Percentiles rank a stretch among this genome's conserved stretches.
phyloP scores from a whole-genome alignment of 2,888 invertebrate genomes.

The Lumbricus terrestris region DNA sequence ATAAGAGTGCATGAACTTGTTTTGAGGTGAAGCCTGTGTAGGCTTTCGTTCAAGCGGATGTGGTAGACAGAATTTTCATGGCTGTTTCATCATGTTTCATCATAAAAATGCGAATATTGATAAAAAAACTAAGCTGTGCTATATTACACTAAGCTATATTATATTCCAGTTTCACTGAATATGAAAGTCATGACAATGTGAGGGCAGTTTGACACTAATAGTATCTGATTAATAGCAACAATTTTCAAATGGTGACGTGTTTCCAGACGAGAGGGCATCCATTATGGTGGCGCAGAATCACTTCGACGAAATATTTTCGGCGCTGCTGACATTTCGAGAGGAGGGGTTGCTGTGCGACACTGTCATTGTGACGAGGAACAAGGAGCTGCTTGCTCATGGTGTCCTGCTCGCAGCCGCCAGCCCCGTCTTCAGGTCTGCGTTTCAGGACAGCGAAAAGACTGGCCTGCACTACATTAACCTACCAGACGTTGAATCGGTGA shows the following conservation, averaged over 20 bases:
- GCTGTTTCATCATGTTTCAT: too few relatives aligned
- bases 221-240: neutral
- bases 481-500: conserved; percentile 22
- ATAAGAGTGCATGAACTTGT: neutral
- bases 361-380: neutral
- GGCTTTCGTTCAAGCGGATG: neutral
- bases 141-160: neutral
- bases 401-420: conserved; percentile 21
- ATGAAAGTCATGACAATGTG: neutral
- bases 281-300: conserved; percentile 5
- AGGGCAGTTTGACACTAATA: too few relatives aligned
- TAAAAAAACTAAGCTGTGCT: neutral
- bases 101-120: neutral
- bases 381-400: conserved; percentile 10
- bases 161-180: neutral
- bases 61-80: too few relatives aligned
- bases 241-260: neutral
- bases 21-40: neutral
- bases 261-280: neutral
- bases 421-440: conserved; percentile 7
- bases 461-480: conserved; percentile 11
- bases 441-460: neutral
- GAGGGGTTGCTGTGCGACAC: conserved; percentile 19
- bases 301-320: neutral
- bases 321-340: neutral